Base-by-base conservation (phyloP, 2,888 invertebrate genomes). In the Dexiosoma caninum region DNA sequence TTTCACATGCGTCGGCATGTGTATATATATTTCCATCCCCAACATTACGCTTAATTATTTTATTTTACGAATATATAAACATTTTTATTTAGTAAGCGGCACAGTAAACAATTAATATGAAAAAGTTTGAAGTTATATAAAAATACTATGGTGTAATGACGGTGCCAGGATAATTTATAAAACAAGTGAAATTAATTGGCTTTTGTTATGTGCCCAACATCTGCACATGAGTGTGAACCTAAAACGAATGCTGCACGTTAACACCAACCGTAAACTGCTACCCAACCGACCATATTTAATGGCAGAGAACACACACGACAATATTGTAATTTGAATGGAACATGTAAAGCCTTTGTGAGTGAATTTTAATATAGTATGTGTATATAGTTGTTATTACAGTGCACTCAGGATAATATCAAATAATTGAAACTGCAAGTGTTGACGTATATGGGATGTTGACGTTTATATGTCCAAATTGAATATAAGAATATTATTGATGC, bases 151-250 rank as follows among this genome's bases (percentile, higher is more conserved):
- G 12, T 57, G 44, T 23, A 12, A 44, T 32, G 51, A 55, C 51
- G 35, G 44, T 57, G 46, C 57, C 57, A 46, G 40, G 49, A 51
- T 53, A 60, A 55, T 67, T n/a, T 64, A 37, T 71, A 59, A 37
- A 49, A 46, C 42, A 37, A 74, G 30, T 74, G 67, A 67, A 78
- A 74, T 62, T 74, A 74, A 78, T 78, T 78, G 72, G 44, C 53
- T 27, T 23, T n/a, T n/a, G n/a, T n/a, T 53, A 16, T 21, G 53
- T 27, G 6, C 16, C n/a, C 21, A 51, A 51, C 51, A 32, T 27
- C 40, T 51, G 16, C n/a, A n/a, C 19, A 32, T 9, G 21, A 42
- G 7, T 35, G 0, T 8, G 21, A 30, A 32, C 16, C 30, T 5
- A 40, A 8, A 19, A 16, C n/a, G 21, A 27, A 10, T 27, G 46